phyloP scores from a whole-genome alignment of 2,888 invertebrate genomes.

The Ennomos quercinarius region DNA sequence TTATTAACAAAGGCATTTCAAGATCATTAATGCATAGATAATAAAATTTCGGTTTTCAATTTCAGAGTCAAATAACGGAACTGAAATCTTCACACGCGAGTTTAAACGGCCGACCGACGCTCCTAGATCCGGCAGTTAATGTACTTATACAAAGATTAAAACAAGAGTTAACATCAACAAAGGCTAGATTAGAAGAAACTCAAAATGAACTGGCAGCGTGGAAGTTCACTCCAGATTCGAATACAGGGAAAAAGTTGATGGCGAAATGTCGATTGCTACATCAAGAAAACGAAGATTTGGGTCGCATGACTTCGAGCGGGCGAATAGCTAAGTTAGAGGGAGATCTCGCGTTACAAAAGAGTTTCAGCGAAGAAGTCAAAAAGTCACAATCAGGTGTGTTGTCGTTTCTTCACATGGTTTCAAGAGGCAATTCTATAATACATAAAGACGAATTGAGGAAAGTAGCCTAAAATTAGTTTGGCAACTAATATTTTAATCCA shows the following conservation, averaged over 20 bases:
- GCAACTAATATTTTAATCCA: too few relatives aligned
- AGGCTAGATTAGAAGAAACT: conserved; percentile 97
- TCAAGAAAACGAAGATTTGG: conserved; percentile 98
- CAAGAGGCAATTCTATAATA: too few relatives aligned
- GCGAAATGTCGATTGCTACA: conserved; percentile 97
- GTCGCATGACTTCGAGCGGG: conserved; percentile 97
- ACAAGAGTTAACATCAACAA: conserved; percentile 94
- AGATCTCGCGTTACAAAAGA: conserved; percentile 97
- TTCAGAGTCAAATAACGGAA: conserved; percentile 96
- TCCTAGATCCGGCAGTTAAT: conserved; percentile 98
- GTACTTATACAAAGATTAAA: conserved; percentile 95
- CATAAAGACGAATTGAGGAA: too few relatives aligned
- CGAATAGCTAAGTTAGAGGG: conserved; percentile 97
- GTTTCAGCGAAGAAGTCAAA: conserved; percentile 98
- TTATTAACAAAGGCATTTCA: too few relatives aligned
- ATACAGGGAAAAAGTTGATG: conserved; percentile 99
- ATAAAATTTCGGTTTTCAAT: conserved; percentile 24
- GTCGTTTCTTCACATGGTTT: background rate
- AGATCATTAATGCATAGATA: too few relatives aligned
- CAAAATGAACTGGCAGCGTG: conserved; percentile 99
- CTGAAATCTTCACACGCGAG: conserved; percentile 96
- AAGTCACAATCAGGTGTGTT: conserved; percentile 95
- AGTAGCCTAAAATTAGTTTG: too few relatives aligned
- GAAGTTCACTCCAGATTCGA: conserved; percentile 99
- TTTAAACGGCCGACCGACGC: conserved; percentile 88